phyloP scores from a whole-genome alignment of 1,140 invertebrate species.

The Rhagoletis pomonella region DNA sequence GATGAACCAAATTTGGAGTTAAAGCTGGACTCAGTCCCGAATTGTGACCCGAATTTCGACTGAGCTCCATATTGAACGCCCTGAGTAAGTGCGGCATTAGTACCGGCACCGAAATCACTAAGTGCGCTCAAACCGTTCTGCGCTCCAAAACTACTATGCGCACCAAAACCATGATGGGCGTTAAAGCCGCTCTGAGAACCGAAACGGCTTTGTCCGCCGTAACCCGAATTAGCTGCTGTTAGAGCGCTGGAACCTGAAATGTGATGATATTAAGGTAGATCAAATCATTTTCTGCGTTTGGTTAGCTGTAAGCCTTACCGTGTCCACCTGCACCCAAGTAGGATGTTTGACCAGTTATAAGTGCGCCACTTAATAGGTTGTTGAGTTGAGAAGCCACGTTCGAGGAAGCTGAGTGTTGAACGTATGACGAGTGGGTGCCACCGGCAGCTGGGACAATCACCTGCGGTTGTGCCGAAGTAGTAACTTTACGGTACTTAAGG shows the following conservation, averaged over 20 bases:
- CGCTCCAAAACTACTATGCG: constrained; percentile 54
- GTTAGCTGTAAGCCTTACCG: neutral
- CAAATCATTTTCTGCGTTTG: neutral
- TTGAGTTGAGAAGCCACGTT: constrained; percentile 55
- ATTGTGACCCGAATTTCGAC: constrained; percentile 55
- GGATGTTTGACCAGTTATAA: constrained; percentile 59
- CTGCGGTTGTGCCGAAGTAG: constrained; percentile 56
- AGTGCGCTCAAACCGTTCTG: constrained; percentile 36
- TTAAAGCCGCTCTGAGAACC: constrained; percentile 21
- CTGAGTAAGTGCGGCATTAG: constrained; percentile 44
- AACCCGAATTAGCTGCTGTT: constrained; percentile 48
- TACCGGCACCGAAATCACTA: constrained; percentile 53
- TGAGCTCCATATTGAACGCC: constrained; percentile 29
- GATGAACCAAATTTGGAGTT: constrained; percentile 54
- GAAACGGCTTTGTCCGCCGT: constrained; percentile 39
- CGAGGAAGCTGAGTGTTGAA: constrained; percentile 55
- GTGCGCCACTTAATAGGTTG: constrained; percentile 55
- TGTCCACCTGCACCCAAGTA: constrained; percentile 54
- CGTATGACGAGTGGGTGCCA: constrained; percentile 60
- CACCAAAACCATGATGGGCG: constrained; percentile 49
- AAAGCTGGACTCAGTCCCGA: constrained; percentile 55
- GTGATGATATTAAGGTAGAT: neutral
- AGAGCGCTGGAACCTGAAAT: constrained; percentile 20
- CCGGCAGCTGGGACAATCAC: constrained; percentile 58
- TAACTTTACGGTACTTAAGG: constrained; percentile 63